Conservation (phyloP, 2,888 invertebrate genomes). For the Serrognathus titanus region DNA sequence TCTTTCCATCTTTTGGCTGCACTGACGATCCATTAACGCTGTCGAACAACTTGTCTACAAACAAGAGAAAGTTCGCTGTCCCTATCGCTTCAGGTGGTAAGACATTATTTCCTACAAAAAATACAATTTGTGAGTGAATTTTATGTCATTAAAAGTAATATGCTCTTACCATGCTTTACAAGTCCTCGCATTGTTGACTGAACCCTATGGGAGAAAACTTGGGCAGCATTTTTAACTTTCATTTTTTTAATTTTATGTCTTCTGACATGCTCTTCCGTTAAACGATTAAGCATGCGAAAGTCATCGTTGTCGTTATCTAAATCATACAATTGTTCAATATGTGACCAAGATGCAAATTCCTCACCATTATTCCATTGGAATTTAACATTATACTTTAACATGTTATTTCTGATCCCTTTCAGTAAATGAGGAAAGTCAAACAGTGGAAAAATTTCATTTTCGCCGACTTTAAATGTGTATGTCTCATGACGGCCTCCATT, state of each 20-base stretch:
- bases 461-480: neutral
- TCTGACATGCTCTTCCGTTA: neutral
- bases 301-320: neutral
- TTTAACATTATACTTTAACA: neutral
- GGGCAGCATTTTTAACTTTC: neutral
- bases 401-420: conserved; percentile 4
- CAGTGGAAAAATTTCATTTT: neutral
- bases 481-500: too few species aligned
- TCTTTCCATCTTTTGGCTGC: too few species aligned
- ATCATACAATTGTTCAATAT: neutral
- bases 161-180: too few species aligned
- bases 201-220: too few species aligned
- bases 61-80: too few species aligned
- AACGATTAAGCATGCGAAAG: neutral
- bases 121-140: too few species aligned
- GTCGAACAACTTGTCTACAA: too few species aligned
- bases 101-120: too few species aligned
- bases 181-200: too few species aligned
- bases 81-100: too few species aligned
- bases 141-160: too few species aligned
- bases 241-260: neutral
- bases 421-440: conserved; percentile 1
- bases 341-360: neutral
- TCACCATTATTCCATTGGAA: neutral
- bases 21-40: too few species aligned